Base-by-base conservation (phyloP, 2,888 invertebrate species). In the Pedicia rivosa region DNA sequence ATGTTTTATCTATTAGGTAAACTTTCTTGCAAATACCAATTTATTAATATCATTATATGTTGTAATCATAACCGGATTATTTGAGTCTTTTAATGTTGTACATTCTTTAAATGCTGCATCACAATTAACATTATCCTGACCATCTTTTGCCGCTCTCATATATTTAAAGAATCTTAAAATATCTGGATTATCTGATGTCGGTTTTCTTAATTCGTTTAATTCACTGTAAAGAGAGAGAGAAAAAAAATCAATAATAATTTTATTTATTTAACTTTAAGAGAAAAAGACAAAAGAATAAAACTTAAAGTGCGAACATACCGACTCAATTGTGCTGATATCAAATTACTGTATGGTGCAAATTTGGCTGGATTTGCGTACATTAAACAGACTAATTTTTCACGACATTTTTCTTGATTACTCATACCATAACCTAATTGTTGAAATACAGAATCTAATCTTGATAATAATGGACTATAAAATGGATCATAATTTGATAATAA, bases 301-400 rank as follows among this genome's bases (percentile, higher is more conserved):
- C 8, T n/a, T 22, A 24, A 12, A 26, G 17, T 17, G 4, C 6
- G 8, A 28, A 34, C 38, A 65, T 60, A 81, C 81, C 82, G 77
- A 64, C 87, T 87, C 35, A 88, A 61, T 50, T 88, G 87, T 1
- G 86, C 86, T 1, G 87, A 88, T 7, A 88, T 76, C 39, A 88
- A 66, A 57, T 88, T 88, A 50, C 86, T 87, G 53, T 82, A 87
- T 0, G 88, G 88, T 0, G 87, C 86, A 56, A 80, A 88, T 55
- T 86, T 82, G 4, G 84, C 82, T 1, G 88, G 88, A 52, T 77
- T 82, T 32, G 79, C 71, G 58, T 88, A 88, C 82, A 88, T 87
- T 45, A 82, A 70, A 51, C 88, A 88, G 19, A 88, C 79, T 5
- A 86, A 69, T 50, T 83, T 74, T 53, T 87, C 86, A 10, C 86